Evolutionary conservation across 2,888 invertebrate genomes (phyloP), one percentile per base, ranked within the genome.

Genomic region (Thalpophila matura): DNA sequence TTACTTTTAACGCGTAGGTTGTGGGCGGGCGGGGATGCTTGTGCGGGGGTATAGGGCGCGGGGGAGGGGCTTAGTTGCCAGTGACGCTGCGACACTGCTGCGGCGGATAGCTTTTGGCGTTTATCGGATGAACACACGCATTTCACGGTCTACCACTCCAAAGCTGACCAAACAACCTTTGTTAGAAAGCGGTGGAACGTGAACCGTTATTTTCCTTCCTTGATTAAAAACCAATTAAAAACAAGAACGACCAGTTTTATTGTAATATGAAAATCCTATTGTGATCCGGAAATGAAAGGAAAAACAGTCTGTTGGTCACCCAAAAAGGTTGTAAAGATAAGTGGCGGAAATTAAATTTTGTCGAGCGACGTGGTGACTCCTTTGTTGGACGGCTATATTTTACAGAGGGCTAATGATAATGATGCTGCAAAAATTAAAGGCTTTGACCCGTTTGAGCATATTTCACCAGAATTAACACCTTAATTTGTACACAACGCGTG

Each of bases 91-190:
- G 79, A 63, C 75, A 73, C 26, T 31, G 73, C 56, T 69, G 72
- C 74, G 74, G 74, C 60, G 76, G 70, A 77, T 83, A 77, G 77
- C 85, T 86, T 84, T 82, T 82, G 84, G 74, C 74, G 80, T 86
- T 82, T 84, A 79, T 82, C 82, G 80, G 77, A 68, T 82, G 83
- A 82, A 70, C 73, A 80, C 86, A 81, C 84, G 77, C 83, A 82
- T 82, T 83, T 85, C 68, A 84, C 82, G 77, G 77, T 71, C 74
- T 70, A 72, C 67, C 76, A 81, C 83, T 68, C 68, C 26, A 60
- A 59, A 63, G 61, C 75, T 78, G 76, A 77, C 73, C 79, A 84
- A 79, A 81, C 82, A 79, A 79, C 73, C 65, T 73, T 62, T 73
- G 65, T 69, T 66, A 72, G 63, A 72, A 72, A 67, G 50, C 43